Conservation (phyloP, 2,113 vertebrate genomes). For the Elephantulus edwardii region DNA sequence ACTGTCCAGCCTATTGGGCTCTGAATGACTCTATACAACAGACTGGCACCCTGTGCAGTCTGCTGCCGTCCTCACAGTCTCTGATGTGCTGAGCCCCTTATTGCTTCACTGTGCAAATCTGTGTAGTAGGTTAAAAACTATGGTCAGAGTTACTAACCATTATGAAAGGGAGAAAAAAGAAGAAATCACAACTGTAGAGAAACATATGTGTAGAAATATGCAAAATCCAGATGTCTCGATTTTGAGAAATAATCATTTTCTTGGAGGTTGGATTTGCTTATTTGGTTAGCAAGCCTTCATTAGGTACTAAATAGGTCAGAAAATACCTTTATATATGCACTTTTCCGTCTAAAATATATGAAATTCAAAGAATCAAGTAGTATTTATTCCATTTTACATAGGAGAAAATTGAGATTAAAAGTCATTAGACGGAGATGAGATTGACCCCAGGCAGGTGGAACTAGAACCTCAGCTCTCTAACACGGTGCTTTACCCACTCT, state of each 20-base stretch:
- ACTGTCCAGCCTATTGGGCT: no score
- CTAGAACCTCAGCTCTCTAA: no score
- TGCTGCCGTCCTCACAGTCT: no score
- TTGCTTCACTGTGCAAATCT: no score
- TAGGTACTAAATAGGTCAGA: not conserved
- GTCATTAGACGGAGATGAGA: not conserved
- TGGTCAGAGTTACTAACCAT: not conserved
- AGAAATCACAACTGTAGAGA: not conserved
- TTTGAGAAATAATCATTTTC: not conserved
- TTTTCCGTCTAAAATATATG: slow-evolving; percentile 35
- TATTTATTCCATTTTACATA: not conserved
- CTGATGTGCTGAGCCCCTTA: no score
- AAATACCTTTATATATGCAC: not conserved
- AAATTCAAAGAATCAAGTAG: not conserved
- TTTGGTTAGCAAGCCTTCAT: slow-evolving; percentile 25
- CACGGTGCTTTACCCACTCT: not conserved
- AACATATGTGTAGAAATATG: slow-evolving; percentile 12
- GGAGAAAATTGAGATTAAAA: slow-evolving; percentile 42
- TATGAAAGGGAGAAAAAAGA: slow-evolving; percentile 42
- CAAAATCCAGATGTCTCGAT: not conserved
- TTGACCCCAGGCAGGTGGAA: not conserved
- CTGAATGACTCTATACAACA: no score
- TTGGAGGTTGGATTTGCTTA: not conserved
- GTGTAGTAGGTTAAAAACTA: slow-evolving; percentile 24
- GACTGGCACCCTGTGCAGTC: no score